phyloP scores from a whole-genome alignment of 2,113 vertebrate species.

The Istiophorus platypterus region DNA sequence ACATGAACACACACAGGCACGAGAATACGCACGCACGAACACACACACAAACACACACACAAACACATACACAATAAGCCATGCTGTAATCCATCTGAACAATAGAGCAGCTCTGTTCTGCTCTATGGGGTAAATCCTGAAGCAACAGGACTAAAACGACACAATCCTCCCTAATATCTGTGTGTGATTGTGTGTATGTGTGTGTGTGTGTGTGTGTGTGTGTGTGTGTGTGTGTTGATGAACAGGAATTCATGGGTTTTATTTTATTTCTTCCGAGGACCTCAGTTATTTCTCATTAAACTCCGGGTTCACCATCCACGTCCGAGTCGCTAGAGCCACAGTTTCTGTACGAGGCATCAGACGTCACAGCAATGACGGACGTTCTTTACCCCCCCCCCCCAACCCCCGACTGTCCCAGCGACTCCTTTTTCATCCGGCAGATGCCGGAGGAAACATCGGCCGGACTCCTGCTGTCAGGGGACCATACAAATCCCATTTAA shows the following conservation, averaged over 20 bases:
- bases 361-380: background rate
- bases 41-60: conserved; percentile 3
- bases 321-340: too few species aligned
- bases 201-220: conserved; percentile 15
- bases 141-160: conserved; percentile 13
- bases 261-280: background rate
- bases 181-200: background rate
- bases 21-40: conserved; percentile 5
- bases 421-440: conserved; percentile 6
- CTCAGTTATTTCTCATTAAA: background rate
- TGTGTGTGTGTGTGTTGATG: background rate
- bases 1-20: background rate
- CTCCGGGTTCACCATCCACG: too few species aligned
- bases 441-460: conserved; percentile 8
- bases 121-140: conserved; percentile 36
- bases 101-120: conserved; percentile 56
- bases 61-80: conserved; percentile 22
- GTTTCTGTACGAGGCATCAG: background rate
- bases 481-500: conserved; percentile 45
- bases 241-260: background rate
- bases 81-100: conserved; percentile 59
- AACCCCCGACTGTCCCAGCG: too few species aligned
- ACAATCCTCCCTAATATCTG: conserved; percentile 14
- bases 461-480: conserved; percentile 21
- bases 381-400: background rate